Percentiles rank a stretch among this genome's conserved stretches.
phyloP scores from a whole-genome alignment of 2,888 invertebrate species.

The Chrysina gloriosa region DNA sequence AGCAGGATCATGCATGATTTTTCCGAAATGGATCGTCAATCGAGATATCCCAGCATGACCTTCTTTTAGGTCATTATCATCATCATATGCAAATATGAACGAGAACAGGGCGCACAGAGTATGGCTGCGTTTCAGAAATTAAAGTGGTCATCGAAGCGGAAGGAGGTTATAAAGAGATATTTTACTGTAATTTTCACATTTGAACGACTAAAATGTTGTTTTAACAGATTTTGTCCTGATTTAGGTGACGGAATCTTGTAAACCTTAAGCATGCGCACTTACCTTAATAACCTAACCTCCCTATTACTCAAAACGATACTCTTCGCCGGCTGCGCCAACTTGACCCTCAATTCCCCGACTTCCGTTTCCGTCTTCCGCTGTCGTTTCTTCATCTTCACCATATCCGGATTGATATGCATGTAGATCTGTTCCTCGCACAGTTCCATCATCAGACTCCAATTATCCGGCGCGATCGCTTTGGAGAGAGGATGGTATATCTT shows the following conservation, averaged over 20 bases:
- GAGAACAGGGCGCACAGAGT: too few species aligned
- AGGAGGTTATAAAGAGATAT: too few species aligned
- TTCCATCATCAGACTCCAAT: conserved; percentile 80
- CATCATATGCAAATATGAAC: too few species aligned
- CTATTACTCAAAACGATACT: conserved; percentile 92
- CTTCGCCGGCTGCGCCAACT: conserved; percentile 83
- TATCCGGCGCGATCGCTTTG: conserved; percentile 78
- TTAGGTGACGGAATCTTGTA: neutral
- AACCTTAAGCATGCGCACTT: conserved; percentile 44
- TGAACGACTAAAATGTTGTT: neutral
- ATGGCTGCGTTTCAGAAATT: too few species aligned
- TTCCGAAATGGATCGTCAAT: too few species aligned
- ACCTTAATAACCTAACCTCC: conserved; percentile 86
- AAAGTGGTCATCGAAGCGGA: too few species aligned
- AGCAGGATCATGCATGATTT: too few species aligned
- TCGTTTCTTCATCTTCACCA: conserved; percentile 87
- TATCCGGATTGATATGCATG: conserved; percentile 86
- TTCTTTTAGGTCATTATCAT: too few species aligned
- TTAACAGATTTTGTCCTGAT: neutral
- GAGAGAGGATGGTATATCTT: conserved; percentile 81
- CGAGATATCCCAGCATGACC: too few species aligned
- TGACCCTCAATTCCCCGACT: conserved; percentile 85
- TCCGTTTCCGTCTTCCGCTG: conserved; percentile 92
- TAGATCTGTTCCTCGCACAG: conserved; percentile 89
- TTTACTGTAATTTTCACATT: too few species aligned